Conservation (phyloP, 1,140 invertebrate genomes). For the Pseudomyrmex gracilis region DNA sequence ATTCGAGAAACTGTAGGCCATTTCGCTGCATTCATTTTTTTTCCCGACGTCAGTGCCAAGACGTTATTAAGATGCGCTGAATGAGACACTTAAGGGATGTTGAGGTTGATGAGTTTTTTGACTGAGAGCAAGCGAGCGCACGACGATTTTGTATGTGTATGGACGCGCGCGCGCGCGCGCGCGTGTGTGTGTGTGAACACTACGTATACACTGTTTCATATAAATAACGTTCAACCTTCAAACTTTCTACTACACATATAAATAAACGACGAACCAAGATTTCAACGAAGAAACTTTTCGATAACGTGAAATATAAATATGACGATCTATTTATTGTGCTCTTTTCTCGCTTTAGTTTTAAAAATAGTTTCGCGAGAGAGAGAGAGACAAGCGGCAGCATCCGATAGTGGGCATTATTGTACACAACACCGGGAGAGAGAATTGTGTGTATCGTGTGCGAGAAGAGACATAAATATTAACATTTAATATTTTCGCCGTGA, state of each 20-base stretch:
- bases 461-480: neutral
- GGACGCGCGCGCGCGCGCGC: too few species aligned
- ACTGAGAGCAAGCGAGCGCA: neutral
- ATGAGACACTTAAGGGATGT: neutral
- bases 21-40: slow-evolving; percentile 26
- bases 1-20: slow-evolving; percentile 24
- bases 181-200: too few species aligned
- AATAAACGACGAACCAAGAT: neutral
- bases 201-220: neutral
- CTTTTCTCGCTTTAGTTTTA: neutral
- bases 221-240: neutral
- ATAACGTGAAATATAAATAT: too few species aligned
- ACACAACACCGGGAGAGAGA: too few species aligned
- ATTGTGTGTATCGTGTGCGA: neutral
- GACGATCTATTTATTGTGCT: neutral
- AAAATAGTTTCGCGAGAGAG: neutral
- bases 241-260: neutral
- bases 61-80: neutral
- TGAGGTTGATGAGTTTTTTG: slow-evolving; percentile 17
- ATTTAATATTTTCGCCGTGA: neutral
- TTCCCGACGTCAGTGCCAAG: neutral
- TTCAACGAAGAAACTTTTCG: neutral
- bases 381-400: too few species aligned
- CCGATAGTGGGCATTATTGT: too few species aligned
- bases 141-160: too few species aligned